These are phyloP conservation scores for Bathynomus jamesi DNA, from an alignment of 1,140 invertebrate genomes.

Conservation along the genomic window DNA sequence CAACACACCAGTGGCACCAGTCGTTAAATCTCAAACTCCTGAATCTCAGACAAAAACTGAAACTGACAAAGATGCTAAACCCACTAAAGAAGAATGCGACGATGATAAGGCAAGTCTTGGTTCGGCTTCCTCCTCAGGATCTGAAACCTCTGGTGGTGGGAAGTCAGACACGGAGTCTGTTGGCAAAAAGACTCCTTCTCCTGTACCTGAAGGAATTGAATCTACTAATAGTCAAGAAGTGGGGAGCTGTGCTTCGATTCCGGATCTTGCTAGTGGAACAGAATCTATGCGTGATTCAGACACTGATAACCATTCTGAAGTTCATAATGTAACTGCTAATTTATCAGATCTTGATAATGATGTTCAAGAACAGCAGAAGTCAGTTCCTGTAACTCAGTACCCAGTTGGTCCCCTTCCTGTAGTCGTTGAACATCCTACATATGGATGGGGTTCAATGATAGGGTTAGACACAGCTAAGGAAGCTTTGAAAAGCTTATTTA, in stretches of 20 bases:
- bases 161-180: slow-evolving; percentile 35
- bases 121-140: slow-evolving; percentile 22
- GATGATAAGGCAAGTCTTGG: slow-evolving; percentile 33
- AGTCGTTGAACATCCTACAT: slow-evolving; percentile 32
- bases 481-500: slow-evolving; percentile 29
- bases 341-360: slow-evolving; percentile 29
- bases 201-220: slow-evolving; percentile 24
- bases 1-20: not conserved
- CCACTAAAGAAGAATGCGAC: slow-evolving; percentile 21
- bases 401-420: slow-evolving; percentile 24
- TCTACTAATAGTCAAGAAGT: slow-evolving; percentile 14
- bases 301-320: slow-evolving; percentile 34
- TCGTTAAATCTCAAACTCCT: not conserved
- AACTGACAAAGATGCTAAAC: not conserved
- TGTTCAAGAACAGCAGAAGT: slow-evolving; percentile 20
- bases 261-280: slow-evolving; percentile 31
- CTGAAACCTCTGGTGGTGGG: slow-evolving; percentile 26
- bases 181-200: slow-evolving; percentile 34
- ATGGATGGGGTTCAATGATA: slow-evolving; percentile 33
- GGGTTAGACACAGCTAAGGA: slow-evolving; percentile 35
- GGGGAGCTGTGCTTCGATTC: slow-evolving; percentile 32
- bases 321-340: slow-evolving; percentile 29
- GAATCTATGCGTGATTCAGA: slow-evolving; percentile 37
- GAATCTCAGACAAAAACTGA: slow-evolving; percentile 2
- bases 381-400: slow-evolving; percentile 13